Conservation (phyloP, 2,113 vertebrate species). For the Lasiurus borealis region DNA sequence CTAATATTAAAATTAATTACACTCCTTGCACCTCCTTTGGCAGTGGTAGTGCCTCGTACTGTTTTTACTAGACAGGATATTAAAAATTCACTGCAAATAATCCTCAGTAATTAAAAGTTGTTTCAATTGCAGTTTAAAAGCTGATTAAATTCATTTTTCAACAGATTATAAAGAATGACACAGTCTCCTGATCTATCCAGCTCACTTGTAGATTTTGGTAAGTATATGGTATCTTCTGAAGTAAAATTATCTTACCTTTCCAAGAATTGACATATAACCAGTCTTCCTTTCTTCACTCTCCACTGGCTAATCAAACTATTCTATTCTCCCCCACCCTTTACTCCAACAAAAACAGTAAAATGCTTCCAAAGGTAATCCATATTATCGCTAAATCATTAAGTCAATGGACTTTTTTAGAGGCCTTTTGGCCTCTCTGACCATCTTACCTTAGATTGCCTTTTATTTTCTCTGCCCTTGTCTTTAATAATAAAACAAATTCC, state of each 20-base stretch:
- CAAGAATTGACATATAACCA: neutral
- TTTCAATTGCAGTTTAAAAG: conserved; percentile 54
- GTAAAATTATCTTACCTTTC: neutral
- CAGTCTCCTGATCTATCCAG: neutral
- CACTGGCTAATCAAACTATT: neutral
- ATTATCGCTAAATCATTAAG: neutral
- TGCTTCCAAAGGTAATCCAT: neutral
- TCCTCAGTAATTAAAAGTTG: neutral
- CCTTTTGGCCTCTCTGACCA: neutral
- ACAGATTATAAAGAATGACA: conserved; percentile 10
- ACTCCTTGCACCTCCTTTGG: neutral
- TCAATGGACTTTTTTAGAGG: neutral
- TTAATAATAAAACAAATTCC: neutral
- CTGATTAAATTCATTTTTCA: conserved; percentile 39
- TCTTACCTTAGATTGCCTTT: neutral
- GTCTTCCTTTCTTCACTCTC: neutral
- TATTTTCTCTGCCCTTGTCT: neutral
- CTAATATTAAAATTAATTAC: conserved; percentile 57
- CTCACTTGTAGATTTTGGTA: neutral
- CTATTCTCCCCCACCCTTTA: neutral
- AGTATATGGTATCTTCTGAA: neutral
- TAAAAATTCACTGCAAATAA: conserved; percentile 17
- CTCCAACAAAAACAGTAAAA: neutral
- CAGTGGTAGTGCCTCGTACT: neutral
- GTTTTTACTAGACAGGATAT: neutral